Evolutionary conservation across 2,113 vertebrate genomes (phyloP).

Genomic region (Podocnemis expansa): DNA sequence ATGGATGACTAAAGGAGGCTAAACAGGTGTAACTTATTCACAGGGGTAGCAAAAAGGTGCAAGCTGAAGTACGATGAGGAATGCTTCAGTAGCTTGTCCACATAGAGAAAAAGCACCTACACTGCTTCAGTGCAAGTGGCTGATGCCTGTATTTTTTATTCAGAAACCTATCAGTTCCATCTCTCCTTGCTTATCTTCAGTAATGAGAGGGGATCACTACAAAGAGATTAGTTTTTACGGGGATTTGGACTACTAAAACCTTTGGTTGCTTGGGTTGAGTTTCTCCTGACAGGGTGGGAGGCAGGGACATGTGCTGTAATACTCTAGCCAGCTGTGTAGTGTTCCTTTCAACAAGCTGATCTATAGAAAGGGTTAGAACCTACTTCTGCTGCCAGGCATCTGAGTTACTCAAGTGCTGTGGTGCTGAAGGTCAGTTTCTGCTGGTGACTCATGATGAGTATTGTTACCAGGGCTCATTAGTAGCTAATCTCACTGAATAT

Average conservation of each 20-base stretch:
- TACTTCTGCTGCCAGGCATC: not conserved
- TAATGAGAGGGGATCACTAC: not conserved
- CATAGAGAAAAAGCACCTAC: not conserved
- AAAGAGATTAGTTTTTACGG: not conserved
- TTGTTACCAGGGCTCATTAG: not conserved
- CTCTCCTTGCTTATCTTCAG: too few relatives aligned
- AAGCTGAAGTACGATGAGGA: not conserved
- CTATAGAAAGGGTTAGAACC: not conserved
- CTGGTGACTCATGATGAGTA: not conserved
- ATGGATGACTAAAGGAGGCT: not conserved
- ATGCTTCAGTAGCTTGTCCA: not conserved
- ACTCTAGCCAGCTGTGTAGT: not conserved
- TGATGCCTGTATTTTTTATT: not conserved
- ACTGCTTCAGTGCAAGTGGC: not conserved
- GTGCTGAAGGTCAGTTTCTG: not conserved
- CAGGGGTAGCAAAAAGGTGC: not conserved
- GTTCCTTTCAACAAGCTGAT: not conserved
- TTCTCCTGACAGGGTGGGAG: rapidly evolving
- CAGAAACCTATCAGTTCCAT: not conserved
- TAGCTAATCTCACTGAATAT: not conserved
- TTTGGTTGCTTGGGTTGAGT: rapidly evolving
- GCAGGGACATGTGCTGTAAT: not conserved
- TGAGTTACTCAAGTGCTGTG: not conserved
- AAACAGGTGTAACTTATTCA: not conserved
- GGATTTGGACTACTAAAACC: not conserved